Conservation (phyloP, 64 coral and sea anemone genomes). For the Astreopora myriophthalma region DNA sequence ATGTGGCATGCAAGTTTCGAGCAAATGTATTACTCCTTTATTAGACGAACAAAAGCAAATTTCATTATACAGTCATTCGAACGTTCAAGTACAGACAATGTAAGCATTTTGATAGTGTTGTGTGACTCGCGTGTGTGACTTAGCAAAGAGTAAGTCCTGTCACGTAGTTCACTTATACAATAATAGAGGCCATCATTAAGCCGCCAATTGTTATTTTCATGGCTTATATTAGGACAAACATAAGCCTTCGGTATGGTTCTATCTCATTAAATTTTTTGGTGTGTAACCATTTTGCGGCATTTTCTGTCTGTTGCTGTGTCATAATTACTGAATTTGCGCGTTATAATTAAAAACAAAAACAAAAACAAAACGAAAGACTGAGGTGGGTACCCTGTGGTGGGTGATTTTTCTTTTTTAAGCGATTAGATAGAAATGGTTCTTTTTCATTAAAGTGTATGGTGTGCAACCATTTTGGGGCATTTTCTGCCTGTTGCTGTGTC, state of each 20-base stretch:
- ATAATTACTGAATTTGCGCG: not conserved
- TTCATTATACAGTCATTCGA: not conserved
- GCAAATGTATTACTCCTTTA: not conserved
- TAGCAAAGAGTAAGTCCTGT: not conserved
- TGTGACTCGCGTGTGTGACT: not conserved
- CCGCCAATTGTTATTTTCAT: not conserved
- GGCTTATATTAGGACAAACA: not conserved
- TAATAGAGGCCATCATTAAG: not conserved
- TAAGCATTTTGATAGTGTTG: not conserved
- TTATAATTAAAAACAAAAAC: not conserved
- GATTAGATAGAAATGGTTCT: not conserved
- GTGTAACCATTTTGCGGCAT: not conserved
- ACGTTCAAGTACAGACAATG: not conserved
- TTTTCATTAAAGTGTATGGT: not conserved
- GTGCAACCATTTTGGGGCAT: not conserved
- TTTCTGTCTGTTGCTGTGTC: conserved; percentile 3
- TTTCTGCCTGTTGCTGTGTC: not conserved
- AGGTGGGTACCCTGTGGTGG: not conserved
- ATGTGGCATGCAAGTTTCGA: not conserved
- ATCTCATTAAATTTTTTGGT: not conserved
- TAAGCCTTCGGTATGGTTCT: not conserved
- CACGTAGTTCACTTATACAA: not conserved
- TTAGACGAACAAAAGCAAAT: not conserved
- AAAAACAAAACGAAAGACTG: not conserved
- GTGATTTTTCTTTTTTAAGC: not conserved